Conservation (phyloP, 2,797 vertebrate genomes). For the Sebastes matsubarae region DNA sequence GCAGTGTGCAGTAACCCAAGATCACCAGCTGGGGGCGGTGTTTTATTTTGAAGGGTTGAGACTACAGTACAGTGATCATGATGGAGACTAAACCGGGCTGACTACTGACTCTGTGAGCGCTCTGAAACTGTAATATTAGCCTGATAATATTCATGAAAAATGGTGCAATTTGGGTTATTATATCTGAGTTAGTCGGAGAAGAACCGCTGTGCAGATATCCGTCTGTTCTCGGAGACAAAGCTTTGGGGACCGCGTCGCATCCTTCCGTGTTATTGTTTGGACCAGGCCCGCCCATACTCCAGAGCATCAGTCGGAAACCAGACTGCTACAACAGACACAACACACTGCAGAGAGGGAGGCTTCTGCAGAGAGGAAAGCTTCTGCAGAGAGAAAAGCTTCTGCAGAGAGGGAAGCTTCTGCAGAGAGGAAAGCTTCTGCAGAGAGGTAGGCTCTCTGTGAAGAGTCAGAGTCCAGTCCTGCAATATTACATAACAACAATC, state of each 20-base stretch:
- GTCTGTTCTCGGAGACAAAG: neutral
- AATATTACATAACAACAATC: neutral
- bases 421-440: too few relatives aligned
- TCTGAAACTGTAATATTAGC: neutral
- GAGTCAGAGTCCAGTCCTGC: too few relatives aligned
- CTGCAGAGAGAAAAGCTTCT: too few relatives aligned
- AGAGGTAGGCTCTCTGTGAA: too few relatives aligned
- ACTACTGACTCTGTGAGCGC: neutral
- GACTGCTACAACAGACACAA: conserved; percentile 18
- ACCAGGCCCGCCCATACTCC: conserved; percentile 59
- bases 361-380: too few relatives aligned
- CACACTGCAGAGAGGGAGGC: neutral
- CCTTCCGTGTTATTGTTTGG: conserved; percentile 32
- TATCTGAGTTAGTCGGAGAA: neutral
- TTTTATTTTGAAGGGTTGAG: neutral
- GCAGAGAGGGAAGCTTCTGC: too few relatives aligned
- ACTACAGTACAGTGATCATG: neutral
- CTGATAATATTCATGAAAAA: neutral
- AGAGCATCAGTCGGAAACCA: conserved; percentile 36
- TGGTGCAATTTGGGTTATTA: accelerated
- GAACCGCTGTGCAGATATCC: neutral
- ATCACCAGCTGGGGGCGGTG: conserved; percentile 49
- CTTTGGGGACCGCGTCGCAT: conserved; percentile 31
- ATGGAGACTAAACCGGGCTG: too few relatives aligned
- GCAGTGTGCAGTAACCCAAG: neutral